These are phyloP conservation scores for Panzeria rudis DNA, from an alignment of 2,888 invertebrate genomes.

Conservation along the genomic window DNA sequence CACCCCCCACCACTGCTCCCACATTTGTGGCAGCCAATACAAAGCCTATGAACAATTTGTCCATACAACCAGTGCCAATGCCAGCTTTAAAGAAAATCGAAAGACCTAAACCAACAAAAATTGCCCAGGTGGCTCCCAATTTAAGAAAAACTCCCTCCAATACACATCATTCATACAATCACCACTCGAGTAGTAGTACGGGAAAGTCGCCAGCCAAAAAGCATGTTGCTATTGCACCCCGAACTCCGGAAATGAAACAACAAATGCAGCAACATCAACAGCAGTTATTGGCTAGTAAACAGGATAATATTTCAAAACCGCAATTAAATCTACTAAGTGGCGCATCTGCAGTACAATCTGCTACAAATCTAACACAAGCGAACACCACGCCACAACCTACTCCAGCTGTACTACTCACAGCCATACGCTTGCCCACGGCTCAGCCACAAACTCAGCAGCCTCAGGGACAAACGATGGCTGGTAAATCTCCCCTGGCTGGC, in stretches of 20 bases:
- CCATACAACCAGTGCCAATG: constrained; percentile 75
- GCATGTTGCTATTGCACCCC: constrained; percentile 83
- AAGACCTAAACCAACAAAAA: constrained; percentile 83
- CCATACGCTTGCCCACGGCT: constrained; percentile 85
- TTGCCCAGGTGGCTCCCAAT: constrained; percentile 83
- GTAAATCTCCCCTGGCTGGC: neutral
- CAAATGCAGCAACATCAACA: constrained; percentile 78
- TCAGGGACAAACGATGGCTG: constrained; percentile 5
- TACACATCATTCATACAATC: constrained; percentile 54
- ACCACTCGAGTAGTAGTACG: constrained; percentile 64
- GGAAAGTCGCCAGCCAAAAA: constrained; percentile 83
- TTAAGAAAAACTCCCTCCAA: constrained; percentile 81
- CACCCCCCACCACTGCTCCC: constrained; percentile 45
- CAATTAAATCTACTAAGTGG: constrained; percentile 17
- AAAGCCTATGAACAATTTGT: constrained; percentile 56
- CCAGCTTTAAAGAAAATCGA: constrained; percentile 83
- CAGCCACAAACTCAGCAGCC: constrained; percentile 41
- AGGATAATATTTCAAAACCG: constrained; percentile 59
- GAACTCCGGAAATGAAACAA: constrained; percentile 82
- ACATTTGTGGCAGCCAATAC: constrained; percentile 48
- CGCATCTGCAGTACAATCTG: constrained; percentile 11
- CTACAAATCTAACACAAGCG: constrained; percentile 42
- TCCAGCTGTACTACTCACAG: constrained; percentile 86
- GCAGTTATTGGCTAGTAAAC: constrained; percentile 57
- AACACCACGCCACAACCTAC: constrained; percentile 43